These are phyloP conservation scores for Merluccius polli DNA, from an alignment of 2,797 vertebrate species.

Conservation along the genomic window DNA sequence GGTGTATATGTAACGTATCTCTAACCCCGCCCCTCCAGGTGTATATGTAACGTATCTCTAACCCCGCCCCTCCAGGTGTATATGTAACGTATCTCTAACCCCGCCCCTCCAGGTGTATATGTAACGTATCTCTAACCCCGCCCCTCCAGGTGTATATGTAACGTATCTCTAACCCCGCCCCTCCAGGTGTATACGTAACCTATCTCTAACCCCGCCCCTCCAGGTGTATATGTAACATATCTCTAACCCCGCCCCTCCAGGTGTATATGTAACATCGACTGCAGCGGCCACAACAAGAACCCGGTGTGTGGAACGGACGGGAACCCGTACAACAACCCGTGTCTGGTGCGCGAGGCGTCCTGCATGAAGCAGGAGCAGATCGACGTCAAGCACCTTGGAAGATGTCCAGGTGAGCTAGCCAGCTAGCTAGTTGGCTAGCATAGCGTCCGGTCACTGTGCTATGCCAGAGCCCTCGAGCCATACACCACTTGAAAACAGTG, in stretches of 20 bases:
- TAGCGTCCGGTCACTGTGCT: background rate
- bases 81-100: background rate
- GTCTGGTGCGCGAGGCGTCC: conserved; percentile 90
- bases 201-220: background rate
- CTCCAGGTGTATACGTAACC: background rate
- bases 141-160: background rate
- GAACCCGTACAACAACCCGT: conserved; percentile 92
- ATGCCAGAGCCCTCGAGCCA: background rate
- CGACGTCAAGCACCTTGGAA: conserved; percentile 90
- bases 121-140: background rate
- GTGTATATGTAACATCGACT: conserved; percentile 97
- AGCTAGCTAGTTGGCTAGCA: background rate
- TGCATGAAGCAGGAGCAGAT: conserved; percentile 96
- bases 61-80: background rate
- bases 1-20: too few relatives aligned
- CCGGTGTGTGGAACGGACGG: conserved; percentile 92
- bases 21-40: background rate
- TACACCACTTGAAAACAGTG: background rate
- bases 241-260: conserved; percentile 57
- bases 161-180: background rate
- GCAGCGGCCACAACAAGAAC: conserved; percentile 93
- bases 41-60: background rate
- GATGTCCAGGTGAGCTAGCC: conserved; percentile 79
- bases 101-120: background rate
- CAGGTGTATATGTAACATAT: background rate